These are phyloP conservation scores for Cheilosia variabilis DNA, from an alignment of 2,888 invertebrate species.

Conservation along the genomic window DNA sequence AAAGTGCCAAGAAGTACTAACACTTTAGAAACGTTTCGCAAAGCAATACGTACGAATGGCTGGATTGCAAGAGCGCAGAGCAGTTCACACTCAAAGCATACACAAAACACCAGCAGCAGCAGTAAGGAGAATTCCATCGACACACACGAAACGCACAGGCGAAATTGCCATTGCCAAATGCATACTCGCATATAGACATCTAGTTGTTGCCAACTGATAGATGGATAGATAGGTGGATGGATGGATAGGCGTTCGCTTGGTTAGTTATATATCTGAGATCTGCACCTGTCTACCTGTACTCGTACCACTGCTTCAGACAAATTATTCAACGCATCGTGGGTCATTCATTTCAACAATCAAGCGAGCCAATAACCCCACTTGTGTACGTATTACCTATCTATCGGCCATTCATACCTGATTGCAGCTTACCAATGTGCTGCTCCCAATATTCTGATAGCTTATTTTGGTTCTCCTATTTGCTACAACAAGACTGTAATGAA, in stretches of 20 bases:
- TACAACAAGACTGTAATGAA: background rate
- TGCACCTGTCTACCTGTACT: background rate
- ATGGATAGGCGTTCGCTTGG: constrained; percentile 20
- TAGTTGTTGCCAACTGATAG: constrained; percentile 12
- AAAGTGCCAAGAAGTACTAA: constrained; percentile 46
- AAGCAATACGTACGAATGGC: constrained; percentile 12
- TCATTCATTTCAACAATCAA: constrained; percentile 3
- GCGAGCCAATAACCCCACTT: background rate
- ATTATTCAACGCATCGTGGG: background rate
- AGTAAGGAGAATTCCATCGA: constrained; percentile 35
- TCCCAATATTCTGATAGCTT: constrained; percentile 10
- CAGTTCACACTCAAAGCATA: constrained; percentile 11
- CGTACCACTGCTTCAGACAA: background rate
- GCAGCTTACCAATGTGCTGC: constrained; percentile 2
- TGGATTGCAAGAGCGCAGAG: constrained; percentile 41
- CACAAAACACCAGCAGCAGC: constrained; percentile 24
- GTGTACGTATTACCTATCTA: too few species aligned
- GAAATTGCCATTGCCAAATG: constrained; percentile 47
- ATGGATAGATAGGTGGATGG: constrained; percentile 30
- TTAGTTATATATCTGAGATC: constrained; percentile 26
- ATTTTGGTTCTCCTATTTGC: background rate
- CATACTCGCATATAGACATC: background rate
- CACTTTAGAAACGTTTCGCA: constrained; percentile 35
- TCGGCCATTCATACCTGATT: constrained; percentile 14
- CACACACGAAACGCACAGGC: constrained; percentile 25